phyloP scores from a whole-genome alignment of 2,113 vertebrate species.

The Stictonetta naevosa region DNA sequence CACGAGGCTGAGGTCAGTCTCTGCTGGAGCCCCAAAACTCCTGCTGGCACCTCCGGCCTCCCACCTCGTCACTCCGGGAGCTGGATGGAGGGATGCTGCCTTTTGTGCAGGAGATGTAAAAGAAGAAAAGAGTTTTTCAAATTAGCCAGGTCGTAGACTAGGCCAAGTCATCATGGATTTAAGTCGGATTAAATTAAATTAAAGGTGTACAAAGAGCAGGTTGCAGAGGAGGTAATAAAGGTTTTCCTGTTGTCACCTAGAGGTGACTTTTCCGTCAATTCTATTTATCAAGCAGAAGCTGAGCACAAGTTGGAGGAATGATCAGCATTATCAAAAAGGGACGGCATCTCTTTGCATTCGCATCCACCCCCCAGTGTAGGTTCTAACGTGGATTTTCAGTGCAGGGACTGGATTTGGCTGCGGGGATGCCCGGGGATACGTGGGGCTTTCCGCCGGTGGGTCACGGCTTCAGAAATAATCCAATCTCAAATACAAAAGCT shows the following conservation, averaged over 20 bases:
- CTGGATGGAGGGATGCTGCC: too few species aligned
- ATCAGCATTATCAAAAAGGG: neutral
- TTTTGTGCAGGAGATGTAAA: neutral
- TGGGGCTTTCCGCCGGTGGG: neutral
- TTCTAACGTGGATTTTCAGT: neutral
- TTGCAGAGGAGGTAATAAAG: neutral
- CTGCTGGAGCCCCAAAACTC: neutral
- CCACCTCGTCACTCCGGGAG: neutral
- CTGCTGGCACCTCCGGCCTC: neutral
- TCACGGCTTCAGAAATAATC: neutral
- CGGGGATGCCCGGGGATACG: too few species aligned
- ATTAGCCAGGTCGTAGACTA: neutral
- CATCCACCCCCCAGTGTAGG: neutral
- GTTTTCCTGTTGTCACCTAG: accelerated
- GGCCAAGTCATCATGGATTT: neutral
- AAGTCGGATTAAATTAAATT: neutral
- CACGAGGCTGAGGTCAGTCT: neutral
- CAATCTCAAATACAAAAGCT: accelerated
- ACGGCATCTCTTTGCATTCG: neutral
- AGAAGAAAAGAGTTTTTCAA: neutral
- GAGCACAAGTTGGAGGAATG: neutral
- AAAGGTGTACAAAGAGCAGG: neutral
- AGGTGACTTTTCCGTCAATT: neutral
- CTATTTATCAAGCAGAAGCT: neutral
- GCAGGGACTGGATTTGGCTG: neutral